phyloP scores from a whole-genome alignment of 2,888 invertebrate species.

The Aspidiotus destructor region DNA sequence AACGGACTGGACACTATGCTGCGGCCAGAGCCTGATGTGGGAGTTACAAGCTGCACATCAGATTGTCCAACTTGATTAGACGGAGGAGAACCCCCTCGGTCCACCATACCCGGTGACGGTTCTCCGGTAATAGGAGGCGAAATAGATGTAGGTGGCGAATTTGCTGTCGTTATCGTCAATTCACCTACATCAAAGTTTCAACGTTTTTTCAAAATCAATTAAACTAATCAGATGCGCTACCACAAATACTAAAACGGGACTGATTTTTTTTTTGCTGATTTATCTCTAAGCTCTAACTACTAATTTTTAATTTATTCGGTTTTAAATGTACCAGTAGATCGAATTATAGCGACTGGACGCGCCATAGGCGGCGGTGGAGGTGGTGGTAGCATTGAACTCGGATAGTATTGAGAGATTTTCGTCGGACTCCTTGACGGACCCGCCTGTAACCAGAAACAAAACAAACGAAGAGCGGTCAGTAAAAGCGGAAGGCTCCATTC shows the following conservation, averaged over 20 bases:
- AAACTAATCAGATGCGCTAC: conserved; percentile 21
- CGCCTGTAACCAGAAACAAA: conserved; percentile 43
- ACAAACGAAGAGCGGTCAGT: background rate
- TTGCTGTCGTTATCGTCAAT: conserved; percentile 50
- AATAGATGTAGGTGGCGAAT: conserved; percentile 53
- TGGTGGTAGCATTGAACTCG: conserved; percentile 87
- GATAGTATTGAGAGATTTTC: conserved; percentile 70
- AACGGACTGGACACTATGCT: conserved; percentile 41
- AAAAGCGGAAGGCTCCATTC: conserved; percentile 7
- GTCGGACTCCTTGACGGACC: conserved; percentile 58
- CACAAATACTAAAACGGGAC: background rate
- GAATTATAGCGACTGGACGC: conserved; percentile 87
- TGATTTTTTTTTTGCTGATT: background rate
- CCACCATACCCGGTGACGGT: conserved; percentile 40
- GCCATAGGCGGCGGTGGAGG: conserved; percentile 94
- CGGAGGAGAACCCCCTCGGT: conserved; percentile 35
- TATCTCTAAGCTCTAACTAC: background rate
- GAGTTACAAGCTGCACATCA: conserved; percentile 34
- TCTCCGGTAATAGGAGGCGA: conserved; percentile 45
- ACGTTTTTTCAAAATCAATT: conserved; percentile 21
- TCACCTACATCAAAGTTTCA: conserved; percentile 42
- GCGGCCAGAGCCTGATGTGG: conserved; percentile 35
- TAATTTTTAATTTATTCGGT: conserved; percentile 6
- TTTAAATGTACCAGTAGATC: conserved; percentile 61
- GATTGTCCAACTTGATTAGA: conserved; percentile 34